These are phyloP conservation scores for Drosophila teissieri DNA, from an alignment of 1,140 invertebrate species.

Conservation along the genomic window DNA sequence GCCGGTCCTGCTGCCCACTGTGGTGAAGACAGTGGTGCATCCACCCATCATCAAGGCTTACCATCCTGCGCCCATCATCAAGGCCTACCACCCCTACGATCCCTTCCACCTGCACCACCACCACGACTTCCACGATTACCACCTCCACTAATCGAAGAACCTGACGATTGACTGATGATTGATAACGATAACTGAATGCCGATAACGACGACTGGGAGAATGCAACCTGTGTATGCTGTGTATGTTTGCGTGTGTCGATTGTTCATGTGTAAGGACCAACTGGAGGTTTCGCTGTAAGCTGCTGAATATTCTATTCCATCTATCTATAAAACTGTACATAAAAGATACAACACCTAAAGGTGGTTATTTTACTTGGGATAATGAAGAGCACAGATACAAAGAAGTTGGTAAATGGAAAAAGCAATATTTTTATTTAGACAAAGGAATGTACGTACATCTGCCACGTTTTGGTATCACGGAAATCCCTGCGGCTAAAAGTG, in stretches of 20 bases:
- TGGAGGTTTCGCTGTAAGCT: slow-evolving; percentile 43
- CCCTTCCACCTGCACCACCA: slow-evolving; percentile 75
- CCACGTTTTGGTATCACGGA: no score
- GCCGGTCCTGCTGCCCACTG: slow-evolving; percentile 72
- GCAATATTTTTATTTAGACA: not conserved
- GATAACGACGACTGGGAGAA: slow-evolving; percentile 18
- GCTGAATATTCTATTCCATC: slow-evolving; percentile 38
- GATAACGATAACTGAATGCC: slow-evolving; percentile 25
- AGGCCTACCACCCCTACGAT: slow-evolving; percentile 74
- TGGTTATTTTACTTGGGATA: not conserved
- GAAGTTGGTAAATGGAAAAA: not conserved
- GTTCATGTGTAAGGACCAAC: slow-evolving; percentile 16
- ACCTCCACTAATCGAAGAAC: slow-evolving; percentile 46
- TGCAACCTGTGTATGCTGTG: slow-evolving; percentile 38
- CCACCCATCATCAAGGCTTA: slow-evolving; percentile 77
- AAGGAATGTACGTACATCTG: no score
- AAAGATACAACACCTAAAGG: slow-evolving; percentile 38
- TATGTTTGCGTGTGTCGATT: slow-evolving; percentile 47
- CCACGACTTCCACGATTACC: slow-evolving; percentile 74
- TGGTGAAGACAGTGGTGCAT: slow-evolving; percentile 74
- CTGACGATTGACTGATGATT: slow-evolving; percentile 29
- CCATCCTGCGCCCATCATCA: slow-evolving; percentile 74
- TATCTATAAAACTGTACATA: slow-evolving; percentile 34
- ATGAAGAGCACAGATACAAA: not conserved
- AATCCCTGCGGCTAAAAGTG: no score